Conservation (phyloP, 2,888 invertebrate species). For the Pseudococcus viburni region DNA sequence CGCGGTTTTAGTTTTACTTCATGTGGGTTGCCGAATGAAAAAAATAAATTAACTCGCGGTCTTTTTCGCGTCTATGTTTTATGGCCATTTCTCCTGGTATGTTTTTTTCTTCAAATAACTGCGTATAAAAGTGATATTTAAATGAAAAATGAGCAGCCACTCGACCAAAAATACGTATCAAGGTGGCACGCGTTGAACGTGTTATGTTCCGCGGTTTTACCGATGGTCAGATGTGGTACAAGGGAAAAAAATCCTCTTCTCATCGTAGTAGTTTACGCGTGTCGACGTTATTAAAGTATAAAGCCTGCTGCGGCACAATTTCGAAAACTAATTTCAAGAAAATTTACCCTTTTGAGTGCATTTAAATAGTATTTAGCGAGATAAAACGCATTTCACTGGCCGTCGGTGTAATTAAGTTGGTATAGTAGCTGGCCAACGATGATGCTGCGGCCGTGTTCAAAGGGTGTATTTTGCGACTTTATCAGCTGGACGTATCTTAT, state of each 20-base stretch:
- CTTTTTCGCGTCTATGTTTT: neutral
- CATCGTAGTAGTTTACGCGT: neutral
- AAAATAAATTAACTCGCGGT: conserved; percentile 4
- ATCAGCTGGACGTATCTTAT: conserved; percentile 18
- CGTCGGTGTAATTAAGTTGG: conserved; percentile 20
- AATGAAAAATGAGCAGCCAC: neutral
- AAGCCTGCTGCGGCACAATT: neutral
- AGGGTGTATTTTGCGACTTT: conserved; percentile 39
- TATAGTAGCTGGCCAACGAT: neutral
- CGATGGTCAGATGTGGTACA: neutral
- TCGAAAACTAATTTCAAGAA: conserved; percentile 47
- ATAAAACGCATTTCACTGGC: conserved; percentile 21
- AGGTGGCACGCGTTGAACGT: neutral
- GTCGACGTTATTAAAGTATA: conserved; percentile 28
- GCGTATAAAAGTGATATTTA: neutral
- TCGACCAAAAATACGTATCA: neutral
- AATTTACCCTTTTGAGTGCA: conserved; percentile 42
- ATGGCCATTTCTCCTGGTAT: neutral
- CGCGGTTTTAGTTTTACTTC: neutral
- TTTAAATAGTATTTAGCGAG: conserved; percentile 28
- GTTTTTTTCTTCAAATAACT: neutral
- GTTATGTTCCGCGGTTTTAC: neutral
- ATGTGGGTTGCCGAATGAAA: conserved; percentile 26
- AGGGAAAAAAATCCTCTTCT: neutral
- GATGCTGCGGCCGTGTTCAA: neutral